A percentile compares a stretch with the other conserved stretches of the same genome.
These are phyloP conservation scores for Pachypanchax playfairii DNA, from an alignment of 2,113 vertebrate genomes.

Conservation along the genomic window DNA sequence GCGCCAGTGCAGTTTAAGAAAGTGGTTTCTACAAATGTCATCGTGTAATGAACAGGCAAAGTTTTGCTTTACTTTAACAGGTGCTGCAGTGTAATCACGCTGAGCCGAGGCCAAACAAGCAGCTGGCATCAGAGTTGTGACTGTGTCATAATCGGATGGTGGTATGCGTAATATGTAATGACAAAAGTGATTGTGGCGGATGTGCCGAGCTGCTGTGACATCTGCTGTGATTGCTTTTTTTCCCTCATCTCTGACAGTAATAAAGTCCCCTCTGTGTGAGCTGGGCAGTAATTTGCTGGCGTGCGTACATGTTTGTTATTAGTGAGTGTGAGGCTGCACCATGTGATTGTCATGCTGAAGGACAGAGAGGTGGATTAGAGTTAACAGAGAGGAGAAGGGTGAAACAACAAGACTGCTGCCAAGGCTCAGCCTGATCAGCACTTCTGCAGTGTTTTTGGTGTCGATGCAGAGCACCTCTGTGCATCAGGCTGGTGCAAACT, in stretches of 20 bases:
- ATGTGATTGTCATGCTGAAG: conserved; percentile 67
- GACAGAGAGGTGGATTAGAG: conserved; percentile 66
- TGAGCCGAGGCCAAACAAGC: conserved; percentile 31
- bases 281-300: conserved; percentile 54
- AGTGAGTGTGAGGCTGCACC: conserved; percentile 32
- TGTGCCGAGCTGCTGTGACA: conserved; percentile 56
- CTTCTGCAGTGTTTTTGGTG: conserved; percentile 28
- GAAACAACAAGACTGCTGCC: conserved; percentile 52
- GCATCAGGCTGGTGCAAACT: conserved; percentile 10
- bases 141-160: neutral
- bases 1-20: no score
- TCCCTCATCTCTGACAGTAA: conserved; percentile 15
- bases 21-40: conserved; percentile 6
- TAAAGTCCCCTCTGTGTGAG: conserved; percentile 34
- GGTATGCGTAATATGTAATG: conserved; percentile 24
- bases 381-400: conserved; percentile 51
- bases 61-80: conserved; percentile 48
- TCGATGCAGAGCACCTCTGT: conserved; percentile 13
- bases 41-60: conserved; percentile 35
- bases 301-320: conserved; percentile 32
- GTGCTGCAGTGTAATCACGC: conserved; percentile 54
- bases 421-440: conserved; percentile 42
- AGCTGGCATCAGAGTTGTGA: conserved; percentile 35
- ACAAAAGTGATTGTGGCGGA: conserved; percentile 54
- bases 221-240: conserved; percentile 74